Evolutionary conservation across 2,797 vertebrate species (phyloP).

Genomic region (Bovichtus diacanthus): DNA sequence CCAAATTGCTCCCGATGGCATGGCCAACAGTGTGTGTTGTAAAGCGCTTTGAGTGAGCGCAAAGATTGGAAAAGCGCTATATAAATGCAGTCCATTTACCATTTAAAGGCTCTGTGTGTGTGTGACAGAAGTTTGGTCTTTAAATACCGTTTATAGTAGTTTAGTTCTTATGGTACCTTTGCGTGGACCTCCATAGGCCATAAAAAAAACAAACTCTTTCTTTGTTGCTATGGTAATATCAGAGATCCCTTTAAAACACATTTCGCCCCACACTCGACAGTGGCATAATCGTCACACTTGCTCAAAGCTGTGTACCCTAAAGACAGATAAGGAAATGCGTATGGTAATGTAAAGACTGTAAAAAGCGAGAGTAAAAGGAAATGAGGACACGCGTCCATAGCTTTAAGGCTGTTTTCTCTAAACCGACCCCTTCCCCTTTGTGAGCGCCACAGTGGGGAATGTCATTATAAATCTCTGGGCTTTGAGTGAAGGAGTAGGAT

Average conservation of each 20-base stretch:
- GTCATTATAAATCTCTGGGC: slow-evolving; percentile 24
- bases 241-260: background rate
- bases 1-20: too few species aligned
- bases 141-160: background rate
- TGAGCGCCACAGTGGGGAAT: slow-evolving; percentile 19
- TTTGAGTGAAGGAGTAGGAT: slow-evolving; percentile 24
- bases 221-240: slow-evolving; percentile 15
- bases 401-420: slow-evolving; percentile 32
- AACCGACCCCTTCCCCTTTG: slow-evolving; percentile 24
- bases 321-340: slow-evolving; percentile 14
- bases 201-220: background rate
- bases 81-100: too few species aligned
- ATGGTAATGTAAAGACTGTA: slow-evolving; percentile 23
- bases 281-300: slow-evolving; percentile 8
- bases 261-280: background rate
- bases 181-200: background rate
- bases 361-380: slow-evolving; percentile 6
- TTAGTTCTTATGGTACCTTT: background rate
- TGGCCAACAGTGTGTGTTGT: too few species aligned
- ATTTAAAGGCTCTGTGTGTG: background rate
- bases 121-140: background rate
- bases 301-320: background rate
- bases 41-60: too few species aligned
- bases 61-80: too few species aligned
- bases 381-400: slow-evolving; percentile 4